phyloP scores from a whole-genome alignment of 2,113 vertebrate genomes.

The Sminthopsis crassicaudata region DNA sequence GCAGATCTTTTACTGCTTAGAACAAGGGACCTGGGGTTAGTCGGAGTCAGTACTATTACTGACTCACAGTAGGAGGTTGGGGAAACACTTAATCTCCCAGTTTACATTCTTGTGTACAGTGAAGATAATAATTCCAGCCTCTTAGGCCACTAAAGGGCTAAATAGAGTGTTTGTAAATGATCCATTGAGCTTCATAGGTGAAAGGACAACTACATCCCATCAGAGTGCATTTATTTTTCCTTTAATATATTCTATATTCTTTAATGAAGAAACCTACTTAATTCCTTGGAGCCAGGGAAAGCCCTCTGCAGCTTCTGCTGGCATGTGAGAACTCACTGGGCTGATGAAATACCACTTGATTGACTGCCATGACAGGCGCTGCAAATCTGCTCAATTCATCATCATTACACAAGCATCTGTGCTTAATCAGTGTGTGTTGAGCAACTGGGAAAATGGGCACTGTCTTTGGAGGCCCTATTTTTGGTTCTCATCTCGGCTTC shows the following conservation, averaged over 20 bases:
- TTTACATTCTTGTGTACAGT: too few species aligned
- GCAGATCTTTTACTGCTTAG: background rate
- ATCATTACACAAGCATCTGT: constrained; percentile 15
- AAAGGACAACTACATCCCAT: background rate
- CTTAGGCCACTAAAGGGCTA: background rate
- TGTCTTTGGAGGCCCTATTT: background rate
- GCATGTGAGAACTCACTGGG: background rate
- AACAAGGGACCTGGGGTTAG: background rate
- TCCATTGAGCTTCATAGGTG: background rate
- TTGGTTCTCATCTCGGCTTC: background rate
- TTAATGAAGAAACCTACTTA: background rate
- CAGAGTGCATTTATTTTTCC: background rate
- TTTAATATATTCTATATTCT: background rate
- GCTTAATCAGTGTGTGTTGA: background rate
- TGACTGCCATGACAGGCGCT: background rate
- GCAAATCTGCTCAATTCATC: background rate
- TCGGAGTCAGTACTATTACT: background rate
- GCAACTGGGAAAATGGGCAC: background rate
- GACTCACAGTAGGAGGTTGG: background rate
- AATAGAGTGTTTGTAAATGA: background rate
- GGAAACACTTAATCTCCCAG: background rate
- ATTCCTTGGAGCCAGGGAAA: background rate
- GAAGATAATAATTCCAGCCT: background rate
- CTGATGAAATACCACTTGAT: background rate
- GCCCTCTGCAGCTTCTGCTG: background rate